phyloP scores from a whole-genome alignment of 2,888 invertebrate species.

The Tenthredo livida region DNA sequence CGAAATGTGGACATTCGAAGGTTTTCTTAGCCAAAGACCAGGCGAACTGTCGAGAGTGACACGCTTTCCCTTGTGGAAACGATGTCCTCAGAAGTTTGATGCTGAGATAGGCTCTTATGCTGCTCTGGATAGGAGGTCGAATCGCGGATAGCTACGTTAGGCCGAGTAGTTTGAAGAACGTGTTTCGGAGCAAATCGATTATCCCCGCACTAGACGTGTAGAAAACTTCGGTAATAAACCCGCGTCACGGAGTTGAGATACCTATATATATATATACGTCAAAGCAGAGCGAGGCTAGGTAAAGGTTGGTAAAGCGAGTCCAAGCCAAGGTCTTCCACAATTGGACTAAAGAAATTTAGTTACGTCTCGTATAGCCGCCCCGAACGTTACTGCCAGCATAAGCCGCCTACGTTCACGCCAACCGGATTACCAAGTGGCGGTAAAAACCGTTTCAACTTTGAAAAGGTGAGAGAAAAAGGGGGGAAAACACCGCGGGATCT shows the following conservation, averaged over 20 bases:
- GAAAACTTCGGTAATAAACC: slow-evolving; percentile 64
- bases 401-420: slow-evolving; percentile 28
- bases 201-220: slow-evolving; percentile 67
- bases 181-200: slow-evolving; percentile 67
- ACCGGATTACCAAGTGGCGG: slow-evolving; percentile 28
- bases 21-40: slow-evolving; percentile 4
- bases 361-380: slow-evolving; percentile 31
- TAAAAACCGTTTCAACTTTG: slow-evolving; percentile 38
- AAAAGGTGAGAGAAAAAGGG: slow-evolving; percentile 28
- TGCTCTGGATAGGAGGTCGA: neutral
- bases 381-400: slow-evolving; percentile 7
- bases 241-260: slow-evolving; percentile 56
- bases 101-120: neutral
- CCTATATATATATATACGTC: slow-evolving; percentile 5
- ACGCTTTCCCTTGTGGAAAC: slow-evolving; percentile 13
- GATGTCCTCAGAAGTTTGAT: slow-evolving; percentile 4
- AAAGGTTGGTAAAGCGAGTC: slow-evolving; percentile 43
- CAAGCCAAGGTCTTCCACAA: slow-evolving; percentile 65
- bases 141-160: neutral
- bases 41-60: neutral
- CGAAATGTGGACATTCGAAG: neutral
- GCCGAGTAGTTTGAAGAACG: slow-evolving; percentile 32
- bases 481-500: slow-evolving; percentile 20
- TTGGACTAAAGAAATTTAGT: slow-evolving; percentile 51
- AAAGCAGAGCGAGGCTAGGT: slow-evolving; percentile 17